A percentile compares a stretch with the other conserved stretches of the same genome.
Conservation (phyloP, 2,888 invertebrate genomes). For the Sesamia inferens region DNA sequence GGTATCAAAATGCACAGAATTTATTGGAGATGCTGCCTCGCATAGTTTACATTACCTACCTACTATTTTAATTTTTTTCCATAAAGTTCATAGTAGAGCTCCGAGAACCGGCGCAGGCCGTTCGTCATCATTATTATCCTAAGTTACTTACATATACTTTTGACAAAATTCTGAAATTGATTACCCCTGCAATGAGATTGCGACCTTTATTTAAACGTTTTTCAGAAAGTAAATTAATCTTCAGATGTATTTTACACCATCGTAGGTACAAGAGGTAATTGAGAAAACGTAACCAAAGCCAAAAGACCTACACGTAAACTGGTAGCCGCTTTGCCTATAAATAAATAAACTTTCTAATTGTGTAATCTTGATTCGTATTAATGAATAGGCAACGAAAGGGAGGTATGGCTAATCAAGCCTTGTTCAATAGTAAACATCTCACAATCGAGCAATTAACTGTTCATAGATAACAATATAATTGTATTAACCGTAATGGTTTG, state of each 20-base stretch:
- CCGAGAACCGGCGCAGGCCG: too few relatives aligned
- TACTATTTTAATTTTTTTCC: too few relatives aligned
- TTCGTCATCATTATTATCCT: too few relatives aligned
- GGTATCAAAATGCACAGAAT: too few relatives aligned
- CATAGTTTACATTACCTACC: too few relatives aligned
- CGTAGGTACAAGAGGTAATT: slow-evolving; percentile 14
- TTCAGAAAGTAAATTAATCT: too few relatives aligned
- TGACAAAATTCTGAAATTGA: too few relatives aligned
- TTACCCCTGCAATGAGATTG: too few relatives aligned
- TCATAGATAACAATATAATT: slow-evolving; percentile 38
- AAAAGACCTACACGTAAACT: slow-evolving; percentile 27
- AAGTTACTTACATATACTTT: too few relatives aligned
- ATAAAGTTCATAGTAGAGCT: too few relatives aligned
- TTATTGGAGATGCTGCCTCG: too few relatives aligned
- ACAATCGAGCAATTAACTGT: slow-evolving; percentile 58
- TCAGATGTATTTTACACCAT: not conserved
- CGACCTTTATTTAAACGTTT: too few relatives aligned
- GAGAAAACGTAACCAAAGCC: slow-evolving; percentile 18
- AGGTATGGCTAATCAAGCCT: slow-evolving; percentile 51
- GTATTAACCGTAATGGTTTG: slow-evolving; percentile 28
- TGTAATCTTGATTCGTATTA: slow-evolving; percentile 50
- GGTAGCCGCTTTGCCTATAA: slow-evolving; percentile 48
- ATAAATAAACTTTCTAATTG: slow-evolving; percentile 52
- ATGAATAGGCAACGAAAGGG: slow-evolving; percentile 47
- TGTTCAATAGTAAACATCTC: slow-evolving; percentile 48